phyloP scores from a whole-genome alignment of 2,888 invertebrate species.

The Caenorhabditis sinica region DNA sequence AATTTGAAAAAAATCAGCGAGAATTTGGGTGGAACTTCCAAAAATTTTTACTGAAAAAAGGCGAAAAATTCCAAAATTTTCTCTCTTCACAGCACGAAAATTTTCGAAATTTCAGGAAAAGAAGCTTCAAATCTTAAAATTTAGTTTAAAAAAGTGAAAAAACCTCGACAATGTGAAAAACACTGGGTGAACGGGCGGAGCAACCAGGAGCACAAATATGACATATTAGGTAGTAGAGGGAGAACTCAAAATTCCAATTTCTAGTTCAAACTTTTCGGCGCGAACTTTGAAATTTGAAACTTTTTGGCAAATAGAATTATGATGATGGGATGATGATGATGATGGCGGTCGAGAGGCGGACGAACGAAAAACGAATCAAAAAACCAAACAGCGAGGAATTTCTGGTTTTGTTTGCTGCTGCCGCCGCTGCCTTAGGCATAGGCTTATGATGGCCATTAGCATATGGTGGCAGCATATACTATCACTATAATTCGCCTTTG shows the following conservation, averaged over 20 bases:
- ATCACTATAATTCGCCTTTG: too few species aligned
- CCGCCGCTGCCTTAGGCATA: too few species aligned
- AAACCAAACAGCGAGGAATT: neutral
- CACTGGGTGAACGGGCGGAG: slow-evolving; percentile 30
- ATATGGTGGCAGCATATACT: too few species aligned
- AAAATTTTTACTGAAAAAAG: neutral
- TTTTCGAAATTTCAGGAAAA: too few species aligned
- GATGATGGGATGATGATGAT: slow-evolving; percentile 14
- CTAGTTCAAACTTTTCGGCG: neutral
- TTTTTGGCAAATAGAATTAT: too few species aligned
- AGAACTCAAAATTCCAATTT: too few species aligned
- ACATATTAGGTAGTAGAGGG: too few species aligned
- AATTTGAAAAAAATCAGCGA: neutral
- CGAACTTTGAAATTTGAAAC: neutral
- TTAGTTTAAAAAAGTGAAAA: neutral
- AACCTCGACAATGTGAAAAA: slow-evolving; percentile 31
- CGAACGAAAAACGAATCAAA: neutral
- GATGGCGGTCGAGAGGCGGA: neutral
- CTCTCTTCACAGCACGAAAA: too few species aligned
- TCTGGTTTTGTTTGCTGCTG: too few species aligned
- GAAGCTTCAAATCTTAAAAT: neutral
- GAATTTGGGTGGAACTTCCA: too few species aligned
- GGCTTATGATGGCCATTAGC: too few species aligned
- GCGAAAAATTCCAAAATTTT: too few species aligned
- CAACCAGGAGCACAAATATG: slow-evolving; percentile 30